Evolutionary conservation across 2,797 vertebrate genomes (phyloP).

Genomic region (Pseudochirops corinnae): DNA sequence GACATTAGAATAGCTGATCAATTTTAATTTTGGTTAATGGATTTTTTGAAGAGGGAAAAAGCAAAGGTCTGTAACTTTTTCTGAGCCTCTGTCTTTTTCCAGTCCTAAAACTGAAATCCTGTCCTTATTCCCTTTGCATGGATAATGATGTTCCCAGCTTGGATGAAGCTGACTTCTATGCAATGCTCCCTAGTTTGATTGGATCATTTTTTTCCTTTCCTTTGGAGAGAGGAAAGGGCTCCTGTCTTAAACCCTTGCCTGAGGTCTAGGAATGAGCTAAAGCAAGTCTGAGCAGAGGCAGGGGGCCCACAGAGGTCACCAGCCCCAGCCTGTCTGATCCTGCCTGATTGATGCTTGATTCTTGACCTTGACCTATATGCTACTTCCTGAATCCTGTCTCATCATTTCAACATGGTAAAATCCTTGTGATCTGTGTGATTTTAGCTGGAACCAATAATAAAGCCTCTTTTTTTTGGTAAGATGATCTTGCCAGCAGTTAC

Average conservation of each 20-base stretch:
- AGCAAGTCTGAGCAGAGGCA: background rate
- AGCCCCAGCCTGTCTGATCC: background rate
- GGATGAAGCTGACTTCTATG: background rate
- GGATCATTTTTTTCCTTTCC: background rate
- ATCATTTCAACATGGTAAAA: background rate
- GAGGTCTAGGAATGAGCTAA: background rate
- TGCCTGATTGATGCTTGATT: background rate
- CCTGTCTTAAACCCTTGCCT: background rate
- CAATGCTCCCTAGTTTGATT: background rate
- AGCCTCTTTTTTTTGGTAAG: background rate
- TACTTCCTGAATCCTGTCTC: background rate
- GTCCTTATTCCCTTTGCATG: background rate
- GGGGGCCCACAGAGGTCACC: background rate
- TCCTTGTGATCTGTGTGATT: background rate
- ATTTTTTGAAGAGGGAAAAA: conserved; percentile 5
- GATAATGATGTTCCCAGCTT: background rate
- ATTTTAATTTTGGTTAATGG: conserved; percentile 76
- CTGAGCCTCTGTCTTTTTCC: background rate
- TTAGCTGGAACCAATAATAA: background rate
- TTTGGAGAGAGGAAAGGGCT: background rate
- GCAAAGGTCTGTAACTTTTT: conserved; percentile 16
- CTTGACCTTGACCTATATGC: background rate
- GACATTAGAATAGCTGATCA: conserved; percentile 76
- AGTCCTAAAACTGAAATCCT: background rate
- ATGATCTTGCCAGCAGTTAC: background rate